Evolutionary conservation across 2,797 vertebrate genomes (phyloP).

Genomic region (Aulostomus chinensis): DNA sequence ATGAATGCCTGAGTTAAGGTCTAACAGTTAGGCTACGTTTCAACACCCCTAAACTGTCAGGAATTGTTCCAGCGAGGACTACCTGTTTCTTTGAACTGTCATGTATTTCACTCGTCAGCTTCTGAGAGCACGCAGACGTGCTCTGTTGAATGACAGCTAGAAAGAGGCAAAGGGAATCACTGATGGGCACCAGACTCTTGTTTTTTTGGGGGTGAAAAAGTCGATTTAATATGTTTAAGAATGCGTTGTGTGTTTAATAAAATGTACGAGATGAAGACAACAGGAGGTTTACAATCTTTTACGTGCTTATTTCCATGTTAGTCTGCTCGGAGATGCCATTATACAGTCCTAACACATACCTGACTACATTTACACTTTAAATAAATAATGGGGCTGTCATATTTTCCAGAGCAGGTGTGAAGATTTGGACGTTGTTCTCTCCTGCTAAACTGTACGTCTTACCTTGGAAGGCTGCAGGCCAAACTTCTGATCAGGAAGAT

Average conservation of each 20-base stretch:
- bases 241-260: too few relatives aligned
- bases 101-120: constrained; percentile 46
- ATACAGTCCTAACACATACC: constrained; percentile 57
- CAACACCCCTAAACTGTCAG: constrained; percentile 75
- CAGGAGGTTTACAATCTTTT: background rate
- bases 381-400: constrained; percentile 75
- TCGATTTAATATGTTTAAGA: too few relatives aligned
- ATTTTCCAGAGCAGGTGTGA: constrained; percentile 73
- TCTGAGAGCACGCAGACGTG: constrained; percentile 13
- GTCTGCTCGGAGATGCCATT: constrained; percentile 24
- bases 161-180: constrained; percentile 46
- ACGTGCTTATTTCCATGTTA: constrained; percentile 17
- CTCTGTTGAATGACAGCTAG: constrained; percentile 42
- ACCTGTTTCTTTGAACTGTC: constrained; percentile 68
- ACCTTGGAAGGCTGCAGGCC: constrained; percentile 65
- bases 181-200: constrained; percentile 37
- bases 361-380: constrained; percentile 63
- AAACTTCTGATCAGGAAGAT: constrained; percentile 72
- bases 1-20: constrained; percentile 80
- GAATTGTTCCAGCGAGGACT: constrained; percentile 46
- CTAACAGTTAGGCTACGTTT: constrained; percentile 73
- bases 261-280: background rate
- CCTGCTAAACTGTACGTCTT: constrained; percentile 58
- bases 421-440: constrained; percentile 69
- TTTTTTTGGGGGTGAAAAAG: background rate